Evolutionary conservation across 2,888 invertebrate genomes (phyloP), one percentile per base, ranked within the genome.

Genomic region (Alentia gelatinosa): DNA sequence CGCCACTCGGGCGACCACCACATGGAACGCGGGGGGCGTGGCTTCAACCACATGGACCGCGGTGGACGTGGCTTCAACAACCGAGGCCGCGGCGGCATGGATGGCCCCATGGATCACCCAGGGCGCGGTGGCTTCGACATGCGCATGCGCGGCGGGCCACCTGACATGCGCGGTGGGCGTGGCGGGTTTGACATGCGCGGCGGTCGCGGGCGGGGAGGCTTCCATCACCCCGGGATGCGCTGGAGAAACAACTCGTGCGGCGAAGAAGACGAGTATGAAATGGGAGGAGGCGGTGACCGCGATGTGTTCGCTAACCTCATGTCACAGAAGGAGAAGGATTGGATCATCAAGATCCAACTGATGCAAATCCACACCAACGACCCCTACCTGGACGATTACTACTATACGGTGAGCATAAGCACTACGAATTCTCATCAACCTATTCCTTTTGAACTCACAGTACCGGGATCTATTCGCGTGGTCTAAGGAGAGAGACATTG

Each of bases 311-410:
- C 98, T 0, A 99, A 99, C 0, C 97, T 99, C 19, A 99, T 99
- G 99, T 98, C 98, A 23, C 97, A 97, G 92, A 97, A 98, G 40
- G 99, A 99, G 96, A 99, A 99, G 94, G 98, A 99, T 94, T 99
- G 99, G 98, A 97, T 99, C 19, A 97, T 99, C 93, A 98, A 98
- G 95, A 99, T 99, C 93, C 99, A 99, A 96, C 97, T 99, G 95
- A 96, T 99, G 92, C 99, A 99, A 95, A 97, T 99, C 0, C 98
- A 98, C 95, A 98, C 98, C 0, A 98, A 98, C 89, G 98, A 99
- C 92, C 99, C 99, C 0, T 98, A 98, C 96, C 97, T 98, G 94
- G 99, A 99, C 95, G 99, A 99, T 96, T 99, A 98, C 96, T 99
- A 99, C 95, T 99, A 98, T 95, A 98, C 98, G 74, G 98, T 98